phyloP scores from a whole-genome alignment of 2,888 invertebrate genomes.

The Oscheius onirici region DNA sequence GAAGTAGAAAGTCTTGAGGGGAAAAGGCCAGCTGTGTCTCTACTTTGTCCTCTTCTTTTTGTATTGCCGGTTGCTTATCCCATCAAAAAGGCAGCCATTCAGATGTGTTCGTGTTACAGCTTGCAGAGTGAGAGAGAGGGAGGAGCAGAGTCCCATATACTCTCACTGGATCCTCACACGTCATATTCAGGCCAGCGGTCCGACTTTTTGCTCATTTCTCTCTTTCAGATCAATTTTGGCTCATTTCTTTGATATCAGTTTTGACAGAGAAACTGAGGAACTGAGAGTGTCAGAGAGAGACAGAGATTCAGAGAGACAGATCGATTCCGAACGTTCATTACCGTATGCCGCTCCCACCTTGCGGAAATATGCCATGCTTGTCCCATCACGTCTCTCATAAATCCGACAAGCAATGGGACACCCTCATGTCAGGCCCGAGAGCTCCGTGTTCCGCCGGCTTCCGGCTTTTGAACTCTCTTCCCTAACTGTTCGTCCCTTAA shows the following conservation, averaged over 20 bases:
- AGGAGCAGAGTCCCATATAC: no score
- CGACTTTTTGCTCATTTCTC: neutral
- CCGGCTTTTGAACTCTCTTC: neutral
- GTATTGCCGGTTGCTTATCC: neutral
- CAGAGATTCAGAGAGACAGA: neutral
- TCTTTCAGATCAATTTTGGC: neutral
- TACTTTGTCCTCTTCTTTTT: neutral
- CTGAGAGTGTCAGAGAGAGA: neutral
- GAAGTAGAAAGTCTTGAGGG: neutral
- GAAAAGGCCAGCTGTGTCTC: neutral
- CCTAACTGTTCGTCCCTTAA: neutral
- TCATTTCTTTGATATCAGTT: neutral
- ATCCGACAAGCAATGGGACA: neutral
- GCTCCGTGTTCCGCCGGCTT: neutral
- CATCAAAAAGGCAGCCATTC: neutral
- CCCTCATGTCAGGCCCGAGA: neutral
- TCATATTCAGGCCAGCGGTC: neutral
- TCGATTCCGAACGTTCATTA: neutral
- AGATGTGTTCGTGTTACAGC: conserved; percentile 3
- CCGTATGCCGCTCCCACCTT: neutral
- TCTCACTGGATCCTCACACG: neutral
- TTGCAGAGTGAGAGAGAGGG: neutral
- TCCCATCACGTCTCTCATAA: neutral
- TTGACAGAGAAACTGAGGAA: neutral
- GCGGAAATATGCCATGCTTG: neutral